Percentiles rank a stretch among this genome's conserved stretches.
Conservation (phyloP, 2,797 vertebrate genomes). For the Urophycis tenuis region DNA sequence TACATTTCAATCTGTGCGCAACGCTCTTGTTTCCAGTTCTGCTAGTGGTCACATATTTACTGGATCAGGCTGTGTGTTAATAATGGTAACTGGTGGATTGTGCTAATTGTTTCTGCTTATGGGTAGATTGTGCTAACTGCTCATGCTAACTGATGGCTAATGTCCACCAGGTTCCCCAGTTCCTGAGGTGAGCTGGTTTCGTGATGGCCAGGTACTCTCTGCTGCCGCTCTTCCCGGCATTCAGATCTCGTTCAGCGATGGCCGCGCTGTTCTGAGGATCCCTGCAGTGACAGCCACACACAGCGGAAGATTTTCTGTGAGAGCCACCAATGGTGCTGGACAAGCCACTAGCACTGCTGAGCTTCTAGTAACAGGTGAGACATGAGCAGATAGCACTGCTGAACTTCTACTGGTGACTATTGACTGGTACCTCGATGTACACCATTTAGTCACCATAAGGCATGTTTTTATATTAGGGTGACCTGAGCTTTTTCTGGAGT, state of each 20-base stretch:
- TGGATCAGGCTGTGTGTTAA: not conserved
- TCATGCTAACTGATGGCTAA: not conserved
- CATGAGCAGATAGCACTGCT: not conserved
- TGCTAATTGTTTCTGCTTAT: not conserved
- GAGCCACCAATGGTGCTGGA: slow-evolving; percentile 96
- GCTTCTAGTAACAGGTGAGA: slow-evolving; percentile 88
- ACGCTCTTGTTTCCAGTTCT: not conserved
- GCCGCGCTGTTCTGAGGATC: slow-evolving; percentile 93
- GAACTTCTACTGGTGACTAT: not conserved
- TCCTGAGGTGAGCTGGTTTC: slow-evolving; percentile 99
- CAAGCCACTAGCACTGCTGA: slow-evolving; percentile 91
- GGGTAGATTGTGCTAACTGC: not conserved
- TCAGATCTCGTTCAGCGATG: slow-evolving; percentile 96
- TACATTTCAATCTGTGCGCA: not conserved
- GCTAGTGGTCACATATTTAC: not conserved
- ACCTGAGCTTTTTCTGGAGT: no score
- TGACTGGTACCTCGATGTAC: not conserved
- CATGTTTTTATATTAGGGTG: not conserved
- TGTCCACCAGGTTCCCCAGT: slow-evolving; percentile 81
- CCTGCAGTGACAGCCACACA: slow-evolving; percentile 82
- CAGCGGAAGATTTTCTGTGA: slow-evolving; percentile 91
- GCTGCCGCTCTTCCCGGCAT: slow-evolving; percentile 85
- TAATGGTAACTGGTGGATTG: not conserved
- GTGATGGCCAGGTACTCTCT: slow-evolving; percentile 97
- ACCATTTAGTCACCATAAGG: no score